Percentiles rank a stretch among this genome's conserved stretches.
phyloP scores from a whole-genome alignment of 2,797 vertebrate species.

The Xenentodon cancila region DNA sequence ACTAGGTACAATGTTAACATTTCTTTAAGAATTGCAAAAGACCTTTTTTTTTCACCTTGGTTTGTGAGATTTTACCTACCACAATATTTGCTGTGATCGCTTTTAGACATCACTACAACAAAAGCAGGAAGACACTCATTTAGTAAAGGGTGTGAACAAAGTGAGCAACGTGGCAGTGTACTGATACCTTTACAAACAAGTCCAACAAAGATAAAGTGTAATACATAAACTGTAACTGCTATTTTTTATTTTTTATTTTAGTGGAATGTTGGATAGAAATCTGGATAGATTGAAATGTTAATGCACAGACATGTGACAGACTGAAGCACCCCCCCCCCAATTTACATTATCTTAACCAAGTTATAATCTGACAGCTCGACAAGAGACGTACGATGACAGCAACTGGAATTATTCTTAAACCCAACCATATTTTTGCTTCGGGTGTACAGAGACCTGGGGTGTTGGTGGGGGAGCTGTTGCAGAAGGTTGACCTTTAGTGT shows the following conservation, averaged over 20 bases:
- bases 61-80: neutral
- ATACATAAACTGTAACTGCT: no score
- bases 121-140: neutral
- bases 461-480: constrained; percentile 48
- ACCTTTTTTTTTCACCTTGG: neutral
- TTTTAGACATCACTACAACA: neutral
- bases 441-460: constrained; percentile 13
- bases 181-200: no score
- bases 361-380: constrained; percentile 8
- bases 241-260: no score
- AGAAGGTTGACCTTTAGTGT: constrained; percentile 72
- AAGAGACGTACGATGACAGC: constrained; percentile 6
- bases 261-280: no score
- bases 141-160: constrained; percentile 1
- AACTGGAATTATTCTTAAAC: constrained; percentile 8
- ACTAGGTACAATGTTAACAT: neutral
- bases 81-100: neutral
- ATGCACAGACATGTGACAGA: no score
- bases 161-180: neutral
- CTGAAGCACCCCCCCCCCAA: no score
- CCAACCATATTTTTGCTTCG: neutral
- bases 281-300: no score
- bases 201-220: no score
- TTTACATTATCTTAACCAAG: no score
- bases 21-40: neutral